Evolutionary conservation across 2,113 vertebrate species (phyloP).

Genomic region (Willisornis vidua): DNA sequence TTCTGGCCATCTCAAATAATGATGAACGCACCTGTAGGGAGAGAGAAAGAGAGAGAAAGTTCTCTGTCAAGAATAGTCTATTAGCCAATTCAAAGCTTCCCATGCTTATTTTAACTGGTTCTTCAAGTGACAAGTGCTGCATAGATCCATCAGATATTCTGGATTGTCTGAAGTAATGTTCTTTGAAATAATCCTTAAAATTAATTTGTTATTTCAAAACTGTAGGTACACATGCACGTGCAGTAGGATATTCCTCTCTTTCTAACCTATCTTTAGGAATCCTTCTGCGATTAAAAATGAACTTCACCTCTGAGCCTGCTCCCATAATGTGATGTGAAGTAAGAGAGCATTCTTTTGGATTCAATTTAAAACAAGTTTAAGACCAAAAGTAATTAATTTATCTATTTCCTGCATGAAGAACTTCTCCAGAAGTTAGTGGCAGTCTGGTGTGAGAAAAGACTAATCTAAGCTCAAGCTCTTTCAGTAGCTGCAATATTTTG

Average conservation of each 20-base stretch:
- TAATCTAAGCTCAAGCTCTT: not conserved
- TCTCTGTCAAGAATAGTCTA: not conserved
- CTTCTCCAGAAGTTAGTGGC: not conserved
- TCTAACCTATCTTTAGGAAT: not conserved
- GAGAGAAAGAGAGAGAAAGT: not conserved
- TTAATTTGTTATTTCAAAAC: not conserved
- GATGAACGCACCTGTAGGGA: constrained; percentile 79
- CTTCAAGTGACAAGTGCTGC: not conserved
- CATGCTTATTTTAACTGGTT: not conserved
- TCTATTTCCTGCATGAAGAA: not conserved
- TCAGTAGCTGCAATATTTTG: not conserved
- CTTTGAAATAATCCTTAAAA: not conserved
- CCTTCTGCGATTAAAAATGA: not conserved
- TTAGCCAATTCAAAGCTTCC: not conserved
- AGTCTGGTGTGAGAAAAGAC: not conserved
- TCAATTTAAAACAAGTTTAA: not conserved
- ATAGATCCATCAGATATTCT: not conserved
- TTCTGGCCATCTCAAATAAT: constrained; percentile 77
- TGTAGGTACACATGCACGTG: not conserved
- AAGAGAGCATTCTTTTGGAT: not conserved
- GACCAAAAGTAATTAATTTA: not conserved
- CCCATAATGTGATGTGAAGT: not conserved
- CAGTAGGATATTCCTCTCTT: not conserved
- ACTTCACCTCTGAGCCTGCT: not conserved
- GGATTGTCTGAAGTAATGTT: not conserved